Evolutionary conservation across 1,140 invertebrate genomes (phyloP).

Genomic region (Gonioctena quinquepunctata): DNA sequence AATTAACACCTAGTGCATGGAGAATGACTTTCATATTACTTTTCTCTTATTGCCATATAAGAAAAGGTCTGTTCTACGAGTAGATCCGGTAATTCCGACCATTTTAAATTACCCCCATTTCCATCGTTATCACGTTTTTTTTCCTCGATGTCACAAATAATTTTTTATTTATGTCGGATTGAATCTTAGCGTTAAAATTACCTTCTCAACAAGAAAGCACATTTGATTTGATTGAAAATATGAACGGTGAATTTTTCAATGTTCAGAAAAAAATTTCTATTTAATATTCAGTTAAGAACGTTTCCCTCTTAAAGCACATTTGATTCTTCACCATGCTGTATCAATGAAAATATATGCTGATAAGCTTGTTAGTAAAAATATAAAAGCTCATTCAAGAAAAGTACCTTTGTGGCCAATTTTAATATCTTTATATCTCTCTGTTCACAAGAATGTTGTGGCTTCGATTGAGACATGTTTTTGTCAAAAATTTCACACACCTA

Average conservation of each 20-base stretch:
- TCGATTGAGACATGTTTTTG: conserved; percentile 25
- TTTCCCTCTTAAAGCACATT: no score
- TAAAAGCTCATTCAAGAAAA: background rate
- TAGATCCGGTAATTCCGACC: conserved; percentile 75
- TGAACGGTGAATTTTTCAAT: no score
- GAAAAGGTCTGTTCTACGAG: conserved; percentile 78
- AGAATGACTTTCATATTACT: conserved; percentile 79
- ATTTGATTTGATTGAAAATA: no score
- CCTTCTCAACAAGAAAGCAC: background rate
- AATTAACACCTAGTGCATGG: no score
- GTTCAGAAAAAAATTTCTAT: no score
- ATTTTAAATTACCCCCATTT: conserved; percentile 61
- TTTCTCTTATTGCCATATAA: conserved; percentile 68
- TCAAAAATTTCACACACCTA: conserved; percentile 32
- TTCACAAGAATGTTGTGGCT: conserved; percentile 38
- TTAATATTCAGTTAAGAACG: no score
- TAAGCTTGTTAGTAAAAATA: background rate
- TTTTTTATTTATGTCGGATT: conserved; percentile 3
- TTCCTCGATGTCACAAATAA: conserved; percentile 58
- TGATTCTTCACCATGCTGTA: background rate
- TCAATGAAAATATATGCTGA: background rate
- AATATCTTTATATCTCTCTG: conserved; percentile 34
- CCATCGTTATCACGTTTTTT: conserved; percentile 56
- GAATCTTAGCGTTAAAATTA: no score
- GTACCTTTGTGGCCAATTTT: conserved; percentile 41